Base-by-base conservation (phyloP, 1,140 invertebrate species). In the Steinernema khuongi region DNA sequence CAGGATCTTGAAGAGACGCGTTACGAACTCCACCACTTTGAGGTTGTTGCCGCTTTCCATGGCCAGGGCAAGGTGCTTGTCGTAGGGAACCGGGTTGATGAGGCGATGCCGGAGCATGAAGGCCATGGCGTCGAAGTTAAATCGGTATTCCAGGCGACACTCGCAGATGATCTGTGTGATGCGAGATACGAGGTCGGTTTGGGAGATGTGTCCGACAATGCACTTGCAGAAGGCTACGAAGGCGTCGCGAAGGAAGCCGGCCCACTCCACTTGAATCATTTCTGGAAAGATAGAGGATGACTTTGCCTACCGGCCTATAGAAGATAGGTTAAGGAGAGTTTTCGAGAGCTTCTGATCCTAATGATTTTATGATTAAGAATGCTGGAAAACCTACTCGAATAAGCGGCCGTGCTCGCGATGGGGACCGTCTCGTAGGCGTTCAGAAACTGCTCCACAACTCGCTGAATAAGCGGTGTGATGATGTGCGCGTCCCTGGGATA, bases 81-180 rank as follows among this genome's bases (percentile, higher is more conserved):
- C 95, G 80, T 93, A 94, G 85, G 93, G 90, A 32, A 86, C 86
- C 78, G 91, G 86, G 79, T 89, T 91, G 1, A 92, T 85, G 30
- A 93, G 86, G 71, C 90, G 89, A 80, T 89, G 86, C 80, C 91
- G 90, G 66, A 97, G 91, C 0, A 98, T 87, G 75, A 90, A 90
- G 84, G 97, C 94, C 1, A 97, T 90, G 0, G 92, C 93, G 79
- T 97, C 94, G 31, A 95, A 87, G 83, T 96, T 97, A 83, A 92
- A 97, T 74, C 91, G 90, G 32, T 90, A 89, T 66, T 97, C 94
- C 75, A 95, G 93, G 43, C 92, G 88, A 80, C 91, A 91, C 78
- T 96, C 93, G 0, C 87, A 77, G 29, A 80, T 67, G 2, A 70
- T 67, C 14, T 41, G 30, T 17, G 79, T 80, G 14, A 80, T 71